Percentiles rank a stretch among this genome's conserved stretches.
Evolutionary conservation across 2,888 invertebrate species (phyloP).

Genomic region (Stomorhina lunata): DNA sequence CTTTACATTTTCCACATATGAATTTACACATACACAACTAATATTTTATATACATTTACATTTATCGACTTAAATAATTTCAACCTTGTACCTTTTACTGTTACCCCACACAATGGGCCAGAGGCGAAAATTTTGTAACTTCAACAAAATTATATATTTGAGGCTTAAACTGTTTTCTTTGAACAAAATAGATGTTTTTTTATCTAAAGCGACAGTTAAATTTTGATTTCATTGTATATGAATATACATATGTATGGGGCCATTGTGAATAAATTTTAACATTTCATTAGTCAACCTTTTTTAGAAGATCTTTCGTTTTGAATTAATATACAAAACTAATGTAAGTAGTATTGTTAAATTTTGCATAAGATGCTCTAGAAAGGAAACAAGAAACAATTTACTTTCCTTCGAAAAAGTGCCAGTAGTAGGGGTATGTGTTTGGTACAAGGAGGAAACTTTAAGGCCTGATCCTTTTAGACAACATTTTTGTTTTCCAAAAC

Average conservation of each 20-base stretch:
- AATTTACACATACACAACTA: slow-evolving; percentile 1
- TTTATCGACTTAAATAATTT: not conserved
- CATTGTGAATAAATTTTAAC: slow-evolving; percentile 2
- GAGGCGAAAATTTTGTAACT: not conserved
- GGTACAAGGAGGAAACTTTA: too few relatives aligned
- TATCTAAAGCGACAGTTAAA: too few relatives aligned
- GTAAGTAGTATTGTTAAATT: not conserved
- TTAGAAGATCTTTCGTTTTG: not conserved
- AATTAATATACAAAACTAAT: not conserved
- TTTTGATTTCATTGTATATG: too few relatives aligned
- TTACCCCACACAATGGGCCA: slow-evolving; percentile 9
- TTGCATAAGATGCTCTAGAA: not conserved
- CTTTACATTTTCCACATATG: too few relatives aligned
- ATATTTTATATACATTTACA: not conserved
- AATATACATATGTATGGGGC: not conserved
- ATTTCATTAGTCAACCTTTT: not conserved
- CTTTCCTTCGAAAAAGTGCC: not conserved
- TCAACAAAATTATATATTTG: not conserved
- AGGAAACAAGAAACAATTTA: not conserved
- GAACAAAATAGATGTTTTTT: too few relatives aligned
- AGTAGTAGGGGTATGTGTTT: slow-evolving; percentile 10
- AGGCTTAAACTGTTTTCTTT: too few relatives aligned
- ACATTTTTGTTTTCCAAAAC: too few relatives aligned
- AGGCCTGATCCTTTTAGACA: too few relatives aligned
- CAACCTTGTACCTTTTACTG: slow-evolving; percentile 29